These are phyloP conservation scores for Podarcis muralis DNA, from an alignment of 2,113 vertebrate genomes.

Conservation along the genomic window DNA sequence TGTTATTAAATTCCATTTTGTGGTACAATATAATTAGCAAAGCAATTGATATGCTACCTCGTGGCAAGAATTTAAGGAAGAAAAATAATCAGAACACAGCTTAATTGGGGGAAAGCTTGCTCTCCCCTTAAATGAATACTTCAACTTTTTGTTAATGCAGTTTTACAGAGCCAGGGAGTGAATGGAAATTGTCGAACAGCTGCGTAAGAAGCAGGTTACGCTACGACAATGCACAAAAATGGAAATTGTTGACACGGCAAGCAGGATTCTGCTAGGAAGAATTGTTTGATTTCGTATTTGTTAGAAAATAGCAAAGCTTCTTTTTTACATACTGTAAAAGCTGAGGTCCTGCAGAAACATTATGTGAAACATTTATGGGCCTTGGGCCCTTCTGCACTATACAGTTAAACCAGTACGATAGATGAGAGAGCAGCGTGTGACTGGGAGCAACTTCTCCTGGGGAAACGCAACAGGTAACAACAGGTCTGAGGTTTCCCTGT, in stretches of 20 bases:
- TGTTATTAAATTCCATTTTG: constrained; percentile 16
- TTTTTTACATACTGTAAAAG: no score
- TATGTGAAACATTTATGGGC: no score
- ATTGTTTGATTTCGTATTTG: background rate
- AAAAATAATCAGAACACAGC: background rate
- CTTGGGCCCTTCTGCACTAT: no score
- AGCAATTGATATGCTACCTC: constrained; percentile 36
- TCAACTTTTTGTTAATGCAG: background rate
- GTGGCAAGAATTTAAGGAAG: constrained; percentile 32
- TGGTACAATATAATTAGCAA: constrained; percentile 51
- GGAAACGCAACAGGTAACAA: background rate
- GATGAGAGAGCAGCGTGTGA: background rate
- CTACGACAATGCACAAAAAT: constrained; percentile 8
- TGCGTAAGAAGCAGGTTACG: background rate
- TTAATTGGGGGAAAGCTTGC: constrained; percentile 30
- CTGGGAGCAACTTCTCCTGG: background rate
- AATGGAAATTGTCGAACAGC: constrained; percentile 12
- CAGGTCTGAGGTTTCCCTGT: no score
- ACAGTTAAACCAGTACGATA: no score
- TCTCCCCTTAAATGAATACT: constrained; percentile 30
- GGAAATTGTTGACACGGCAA: background rate
- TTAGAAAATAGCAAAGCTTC: no score
- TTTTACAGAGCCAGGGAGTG: constrained; percentile 24
- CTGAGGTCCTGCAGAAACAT: no score
- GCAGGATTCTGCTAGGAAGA: background rate